phyloP scores from a whole-genome alignment of 2,797 vertebrate genomes.

The Lepidocolaptes lacrymiger region DNA sequence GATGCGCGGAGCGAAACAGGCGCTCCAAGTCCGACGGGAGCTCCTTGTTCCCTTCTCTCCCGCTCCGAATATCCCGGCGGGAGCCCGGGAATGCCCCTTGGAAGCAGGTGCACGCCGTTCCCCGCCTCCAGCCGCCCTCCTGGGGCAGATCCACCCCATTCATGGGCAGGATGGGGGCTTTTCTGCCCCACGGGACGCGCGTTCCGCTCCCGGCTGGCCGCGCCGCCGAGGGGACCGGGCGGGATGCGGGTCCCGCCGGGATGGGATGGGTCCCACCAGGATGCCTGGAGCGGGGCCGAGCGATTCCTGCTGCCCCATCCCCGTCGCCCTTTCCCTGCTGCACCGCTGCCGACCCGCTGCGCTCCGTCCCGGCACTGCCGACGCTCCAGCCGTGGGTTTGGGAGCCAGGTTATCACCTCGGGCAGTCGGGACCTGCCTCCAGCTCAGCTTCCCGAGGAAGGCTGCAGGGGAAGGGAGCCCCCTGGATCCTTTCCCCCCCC shows the following conservation, averaged over 20 bases:
- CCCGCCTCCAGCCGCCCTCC: neutral
- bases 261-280: neutral
- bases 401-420: rapidly evolving
- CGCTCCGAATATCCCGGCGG: rapidly evolving
- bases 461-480: neutral
- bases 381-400: neutral
- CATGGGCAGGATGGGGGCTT: rapidly evolving
- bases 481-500: neutral
- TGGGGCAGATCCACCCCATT: neutral
- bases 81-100: rapidly evolving
- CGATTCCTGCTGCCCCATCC: neutral
- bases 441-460: rapidly evolving
- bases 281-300: neutral
- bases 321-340: neutral
- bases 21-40: rapidly evolving
- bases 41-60: neutral
- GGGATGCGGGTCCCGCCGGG: neutral
- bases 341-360: neutral
- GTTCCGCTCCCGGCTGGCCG: rapidly evolving
- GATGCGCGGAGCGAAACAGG: rapidly evolving
- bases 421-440: neutral
- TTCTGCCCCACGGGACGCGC: rapidly evolving
- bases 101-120: conserved; percentile 16
- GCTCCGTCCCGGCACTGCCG: neutral
- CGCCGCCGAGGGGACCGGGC: rapidly evolving